Base-by-base conservation (phyloP, 2,888 invertebrate genomes). In the Pollenia griseotomentosa region DNA sequence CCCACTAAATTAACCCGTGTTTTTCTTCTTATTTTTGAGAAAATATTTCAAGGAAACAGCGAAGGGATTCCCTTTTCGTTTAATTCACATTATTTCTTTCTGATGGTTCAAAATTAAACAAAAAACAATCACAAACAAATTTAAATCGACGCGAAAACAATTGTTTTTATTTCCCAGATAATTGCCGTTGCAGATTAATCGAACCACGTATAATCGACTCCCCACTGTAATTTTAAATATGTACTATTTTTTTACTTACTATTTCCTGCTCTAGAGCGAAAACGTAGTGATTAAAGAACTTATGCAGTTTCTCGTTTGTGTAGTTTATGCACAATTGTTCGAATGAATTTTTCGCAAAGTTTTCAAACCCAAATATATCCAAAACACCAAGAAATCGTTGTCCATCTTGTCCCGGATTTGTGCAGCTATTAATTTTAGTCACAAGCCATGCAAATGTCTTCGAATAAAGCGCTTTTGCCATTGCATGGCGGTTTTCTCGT, bases 281-380 rank as follows among this genome's bases (percentile, higher is more conserved):
- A 42, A 99, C 98, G 92, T 98, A 98, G 92, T 98, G 98, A 94
- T 98, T 98, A 94, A 99, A 99, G 94, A 98, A 98, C 94, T 97
- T 97, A 92, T 98, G 98, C 51, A 98, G 94, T 93, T 98, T 98
- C 93, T 98, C 98, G 92, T 98, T 98, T 0, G 98, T 97, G 93
- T 98, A 98, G 33, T 33, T 33, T 33, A 33, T 33, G 33, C 33
- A 98, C 12, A 98, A 95, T 91, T 98, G 98, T 92, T 98, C 98
- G 90, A 98, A 96, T 2, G 98, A 98, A 93, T 98, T 98, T n/a
- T 95, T 94, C 4, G 96, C 94, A 93, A 98, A 98, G 94, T 98
- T 98, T 94, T 98, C 98, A 93, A 98, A 98, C 81, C 98, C 98
- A 92, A 98, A 98, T 90, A 98, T 98, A 93, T 98, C 98, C 59